Evolutionary conservation across 2,113 vertebrate species (phyloP).

Genomic region (Rhadina sibilatrix): DNA sequence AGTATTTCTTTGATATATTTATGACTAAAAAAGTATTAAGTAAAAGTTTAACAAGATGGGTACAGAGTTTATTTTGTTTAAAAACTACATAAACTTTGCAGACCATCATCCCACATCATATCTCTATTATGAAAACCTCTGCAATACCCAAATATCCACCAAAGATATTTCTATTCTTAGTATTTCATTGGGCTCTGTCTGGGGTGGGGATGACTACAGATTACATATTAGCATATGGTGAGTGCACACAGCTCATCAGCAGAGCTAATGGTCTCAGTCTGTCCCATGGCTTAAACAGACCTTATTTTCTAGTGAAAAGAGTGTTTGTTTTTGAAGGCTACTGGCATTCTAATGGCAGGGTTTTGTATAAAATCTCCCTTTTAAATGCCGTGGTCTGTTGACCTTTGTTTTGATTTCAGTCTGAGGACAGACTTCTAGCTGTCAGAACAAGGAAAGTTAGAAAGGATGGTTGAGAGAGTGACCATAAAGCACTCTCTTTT

Average conservation of each 20-base stretch:
- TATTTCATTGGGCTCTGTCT: neutral
- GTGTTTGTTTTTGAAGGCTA: neutral
- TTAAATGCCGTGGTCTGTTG: neutral
- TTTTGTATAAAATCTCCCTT: neutral
- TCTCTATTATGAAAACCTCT: neutral
- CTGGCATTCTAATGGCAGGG: neutral
- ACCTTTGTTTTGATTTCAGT: constrained; percentile 17
- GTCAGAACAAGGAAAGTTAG: neutral
- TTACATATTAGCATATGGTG: accelerated
- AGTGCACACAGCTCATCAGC: neutral
- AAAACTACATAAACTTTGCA: neutral
- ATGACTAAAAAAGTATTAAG: neutral
- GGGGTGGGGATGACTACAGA: neutral
- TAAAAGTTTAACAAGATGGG: neutral
- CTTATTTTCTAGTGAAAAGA: neutral
- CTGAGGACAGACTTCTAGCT: neutral
- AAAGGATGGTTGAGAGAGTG: neutral
- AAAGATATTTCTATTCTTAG: neutral
- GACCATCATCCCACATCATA: neutral
- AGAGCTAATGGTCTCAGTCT: neutral
- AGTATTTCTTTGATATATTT: neutral
- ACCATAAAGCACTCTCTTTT: neutral
- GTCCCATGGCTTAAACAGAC: neutral
- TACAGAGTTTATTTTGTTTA: neutral
- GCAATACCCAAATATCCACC: neutral